phyloP scores from a whole-genome alignment of 92 coral and sea anemone species.

The Heteractis magnifica region DNA sequence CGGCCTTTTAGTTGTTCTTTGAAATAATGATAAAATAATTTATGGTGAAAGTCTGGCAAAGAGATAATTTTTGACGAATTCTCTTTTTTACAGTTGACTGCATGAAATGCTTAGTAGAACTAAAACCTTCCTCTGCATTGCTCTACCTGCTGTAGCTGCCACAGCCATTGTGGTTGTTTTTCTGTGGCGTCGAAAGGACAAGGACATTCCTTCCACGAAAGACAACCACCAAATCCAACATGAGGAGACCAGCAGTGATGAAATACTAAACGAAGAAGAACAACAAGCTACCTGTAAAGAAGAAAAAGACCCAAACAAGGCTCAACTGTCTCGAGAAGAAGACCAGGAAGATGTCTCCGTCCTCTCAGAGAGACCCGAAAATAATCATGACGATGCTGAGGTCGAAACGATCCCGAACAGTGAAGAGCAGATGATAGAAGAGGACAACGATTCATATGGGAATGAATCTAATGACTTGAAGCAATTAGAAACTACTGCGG shows the following conservation, averaged over 20 bases:
- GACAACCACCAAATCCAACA: constrained; percentile 9
- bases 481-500: constrained; percentile 2
- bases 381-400: not conserved
- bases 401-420: not conserved
- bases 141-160: constrained; percentile 69
- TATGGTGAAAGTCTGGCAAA: not conserved
- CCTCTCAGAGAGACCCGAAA: not conserved
- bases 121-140: constrained; percentile 58
- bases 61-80: not conserved
- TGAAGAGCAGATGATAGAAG: not conserved
- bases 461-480: constrained; percentile 1
- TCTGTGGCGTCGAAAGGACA: constrained; percentile 60
- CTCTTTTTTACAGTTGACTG: constrained; percentile 25
- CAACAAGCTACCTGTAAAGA: not conserved
- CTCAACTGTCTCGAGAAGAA: not conserved
- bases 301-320: constrained; percentile 7
- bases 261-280: constrained; percentile 8
- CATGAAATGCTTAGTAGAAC: constrained; percentile 70
- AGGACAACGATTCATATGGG: not conserved
- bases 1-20: not conserved
- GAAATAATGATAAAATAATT: not conserved
- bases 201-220: not conserved
- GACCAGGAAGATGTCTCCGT: not conserved
- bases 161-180: constrained; percentile 53
- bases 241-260: constrained; percentile 11